phyloP scores from a whole-genome alignment of 2,113 vertebrate species.

The Colius striatus region DNA sequence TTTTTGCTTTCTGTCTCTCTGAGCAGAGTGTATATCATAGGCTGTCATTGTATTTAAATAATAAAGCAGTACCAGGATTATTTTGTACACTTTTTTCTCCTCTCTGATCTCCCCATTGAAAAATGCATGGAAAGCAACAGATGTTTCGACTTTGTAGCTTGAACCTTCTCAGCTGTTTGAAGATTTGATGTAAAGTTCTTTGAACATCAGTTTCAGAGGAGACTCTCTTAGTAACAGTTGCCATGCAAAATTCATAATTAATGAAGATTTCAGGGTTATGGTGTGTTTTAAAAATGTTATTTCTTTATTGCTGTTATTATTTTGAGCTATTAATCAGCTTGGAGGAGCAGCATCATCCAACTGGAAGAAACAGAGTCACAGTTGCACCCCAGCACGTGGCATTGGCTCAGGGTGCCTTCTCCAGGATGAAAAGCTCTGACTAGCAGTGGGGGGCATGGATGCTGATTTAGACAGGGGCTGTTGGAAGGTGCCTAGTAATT shows the following conservation, averaged over 20 bases:
- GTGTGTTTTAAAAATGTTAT: slow-evolving; percentile 41
- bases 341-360: not conserved
- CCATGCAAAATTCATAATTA: slow-evolving; percentile 78
- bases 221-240: slow-evolving; percentile 79
- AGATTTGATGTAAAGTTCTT: slow-evolving; percentile 65
- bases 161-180: slow-evolving; percentile 70
- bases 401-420: not conserved
- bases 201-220: slow-evolving; percentile 74
- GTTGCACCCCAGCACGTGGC: accelerated
- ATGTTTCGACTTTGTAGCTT: slow-evolving; percentile 76
- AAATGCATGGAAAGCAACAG: slow-evolving; percentile 76
- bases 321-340: slow-evolving; percentile 32
- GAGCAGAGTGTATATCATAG: slow-evolving; percentile 27
- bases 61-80: slow-evolving; percentile 70
- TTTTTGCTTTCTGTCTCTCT: slow-evolving; percentile 25
- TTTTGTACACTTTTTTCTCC: slow-evolving; percentile 66
- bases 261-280: slow-evolving; percentile 69
- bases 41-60: slow-evolving; percentile 73
- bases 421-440: not conserved
- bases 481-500: not conserved
- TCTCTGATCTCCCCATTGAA: slow-evolving; percentile 73
- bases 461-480: not conserved
- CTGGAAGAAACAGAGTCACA: not conserved
- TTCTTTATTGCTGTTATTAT: slow-evolving; percentile 60
- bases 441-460: not conserved